These are phyloP conservation scores for Dyspetes luteomarginatus DNA, from an alignment of 2,888 invertebrate genomes.

Conservation along the genomic window DNA sequence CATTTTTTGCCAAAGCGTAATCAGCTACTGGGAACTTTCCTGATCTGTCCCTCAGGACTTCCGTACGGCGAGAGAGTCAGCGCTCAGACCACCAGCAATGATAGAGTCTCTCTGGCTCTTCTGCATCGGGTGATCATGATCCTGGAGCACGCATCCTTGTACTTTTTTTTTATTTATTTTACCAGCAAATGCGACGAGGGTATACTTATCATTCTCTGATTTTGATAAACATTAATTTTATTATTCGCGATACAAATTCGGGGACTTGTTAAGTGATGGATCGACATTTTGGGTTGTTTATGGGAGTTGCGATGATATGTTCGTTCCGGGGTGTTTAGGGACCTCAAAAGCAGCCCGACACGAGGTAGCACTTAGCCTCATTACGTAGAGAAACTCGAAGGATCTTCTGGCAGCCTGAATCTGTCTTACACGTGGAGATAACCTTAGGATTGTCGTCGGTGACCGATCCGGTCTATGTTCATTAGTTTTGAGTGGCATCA, in stretches of 20 bases:
- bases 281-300: conserved; percentile 13
- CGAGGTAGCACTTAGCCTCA: conserved; percentile 43
- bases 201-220: background rate
- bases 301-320: background rate
- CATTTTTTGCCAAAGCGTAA: conserved; percentile 73
- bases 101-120: conserved; percentile 22
- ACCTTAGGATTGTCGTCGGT: conserved; percentile 11
- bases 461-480: background rate
- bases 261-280: conserved; percentile 18
- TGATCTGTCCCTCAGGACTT: conserved; percentile 74
- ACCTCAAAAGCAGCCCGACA: conserved; percentile 25
- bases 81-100: conserved; percentile 36
- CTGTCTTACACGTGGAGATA: background rate
- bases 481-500: too few relatives aligned
- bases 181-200: background rate
- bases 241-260: background rate
- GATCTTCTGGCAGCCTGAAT: background rate
- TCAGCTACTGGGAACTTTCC: conserved; percentile 74
- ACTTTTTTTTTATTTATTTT: background rate
- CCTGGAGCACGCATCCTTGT: conserved; percentile 5
- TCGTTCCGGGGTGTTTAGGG: conserved; percentile 12
- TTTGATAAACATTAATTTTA: background rate
- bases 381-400: conserved; percentile 27
- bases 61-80: conserved; percentile 32
- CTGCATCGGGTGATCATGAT: conserved; percentile 17